Conservation (phyloP, 2,797 vertebrate genomes). For the Chanos chanos region DNA sequence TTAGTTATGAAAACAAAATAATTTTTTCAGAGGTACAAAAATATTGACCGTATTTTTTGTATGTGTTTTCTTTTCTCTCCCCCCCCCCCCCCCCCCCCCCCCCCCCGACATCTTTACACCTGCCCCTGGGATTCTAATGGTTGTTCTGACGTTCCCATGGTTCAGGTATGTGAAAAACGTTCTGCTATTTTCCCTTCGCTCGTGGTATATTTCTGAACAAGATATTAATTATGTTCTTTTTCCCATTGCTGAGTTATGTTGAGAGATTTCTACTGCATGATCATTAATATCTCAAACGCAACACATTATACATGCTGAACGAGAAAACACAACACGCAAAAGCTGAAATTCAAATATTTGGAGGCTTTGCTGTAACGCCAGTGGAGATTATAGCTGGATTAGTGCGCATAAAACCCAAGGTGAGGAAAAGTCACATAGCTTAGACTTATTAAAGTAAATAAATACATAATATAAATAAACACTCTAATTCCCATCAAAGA, state of each 20-base stretch:
- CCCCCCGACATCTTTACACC: slow-evolving; percentile 4
- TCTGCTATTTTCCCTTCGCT: no score
- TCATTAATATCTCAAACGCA: no score
- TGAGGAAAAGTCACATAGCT: slow-evolving; percentile 6
- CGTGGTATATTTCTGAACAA: neutral
- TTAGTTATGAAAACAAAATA: slow-evolving; percentile 39
- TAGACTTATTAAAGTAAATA: slow-evolving; percentile 34
- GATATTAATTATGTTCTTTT: no score
- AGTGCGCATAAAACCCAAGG: neutral
- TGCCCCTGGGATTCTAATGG: slow-evolving; percentile 40
- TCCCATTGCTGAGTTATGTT: neutral
- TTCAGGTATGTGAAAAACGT: slow-evolving; percentile 63
- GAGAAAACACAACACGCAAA: no score
- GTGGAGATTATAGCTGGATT: slow-evolving; percentile 14
- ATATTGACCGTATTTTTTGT: slow-evolving; percentile 39
- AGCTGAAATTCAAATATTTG: no score
- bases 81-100: slow-evolving; percentile 14
- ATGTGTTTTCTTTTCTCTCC: neutral
- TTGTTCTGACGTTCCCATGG: slow-evolving; percentile 28
- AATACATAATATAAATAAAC: slow-evolving; percentile 39
- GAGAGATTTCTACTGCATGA: no score
- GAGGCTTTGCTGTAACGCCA: no score
- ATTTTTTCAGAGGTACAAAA: slow-evolving; percentile 25
- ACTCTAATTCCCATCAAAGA: slow-evolving; percentile 38
- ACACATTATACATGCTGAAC: no score